Conservation (phyloP, 1,140 invertebrate genomes). For the Bombus pyrosoma region DNA sequence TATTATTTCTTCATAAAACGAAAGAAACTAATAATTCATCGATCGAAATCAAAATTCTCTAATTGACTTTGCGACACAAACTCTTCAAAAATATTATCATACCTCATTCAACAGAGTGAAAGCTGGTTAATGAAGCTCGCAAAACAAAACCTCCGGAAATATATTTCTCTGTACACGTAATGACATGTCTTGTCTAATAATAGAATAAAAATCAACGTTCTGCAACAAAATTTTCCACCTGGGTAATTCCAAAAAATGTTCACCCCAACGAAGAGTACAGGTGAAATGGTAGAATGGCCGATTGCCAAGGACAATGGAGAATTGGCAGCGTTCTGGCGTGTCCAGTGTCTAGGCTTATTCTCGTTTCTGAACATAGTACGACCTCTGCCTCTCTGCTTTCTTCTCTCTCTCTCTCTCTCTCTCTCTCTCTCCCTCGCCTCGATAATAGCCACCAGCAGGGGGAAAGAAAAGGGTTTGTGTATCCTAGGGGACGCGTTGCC, state of each 20-base stretch:
- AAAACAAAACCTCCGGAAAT: no score
- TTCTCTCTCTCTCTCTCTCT: background rate
- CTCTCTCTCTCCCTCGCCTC: background rate
- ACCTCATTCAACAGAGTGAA: no score
- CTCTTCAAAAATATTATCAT: no score
- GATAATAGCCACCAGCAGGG: constrained; percentile 21
- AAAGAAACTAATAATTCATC: no score
- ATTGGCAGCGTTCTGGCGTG: constrained; percentile 67
- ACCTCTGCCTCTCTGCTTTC: background rate
- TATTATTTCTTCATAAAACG: no score
- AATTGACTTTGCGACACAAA: no score
- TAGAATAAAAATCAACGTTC: no score
- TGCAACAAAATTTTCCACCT: no score
- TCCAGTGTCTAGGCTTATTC: constrained; percentile 27
- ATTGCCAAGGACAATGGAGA: constrained; percentile 71
- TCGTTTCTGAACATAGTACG: background rate
- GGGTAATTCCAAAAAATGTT: background rate
- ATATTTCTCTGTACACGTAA: no score
- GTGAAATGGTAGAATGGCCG: constrained; percentile 58
- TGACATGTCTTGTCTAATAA: no score
- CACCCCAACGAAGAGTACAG: background rate
- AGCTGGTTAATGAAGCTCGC: no score
- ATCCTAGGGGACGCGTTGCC: background rate
- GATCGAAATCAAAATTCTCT: no score
- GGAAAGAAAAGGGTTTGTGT: constrained; percentile 41